A percentile compares a stretch with the other conserved stretches of the same genome.
Conservation (phyloP, 2,888 invertebrate species). For the Calameuta pallipes region DNA sequence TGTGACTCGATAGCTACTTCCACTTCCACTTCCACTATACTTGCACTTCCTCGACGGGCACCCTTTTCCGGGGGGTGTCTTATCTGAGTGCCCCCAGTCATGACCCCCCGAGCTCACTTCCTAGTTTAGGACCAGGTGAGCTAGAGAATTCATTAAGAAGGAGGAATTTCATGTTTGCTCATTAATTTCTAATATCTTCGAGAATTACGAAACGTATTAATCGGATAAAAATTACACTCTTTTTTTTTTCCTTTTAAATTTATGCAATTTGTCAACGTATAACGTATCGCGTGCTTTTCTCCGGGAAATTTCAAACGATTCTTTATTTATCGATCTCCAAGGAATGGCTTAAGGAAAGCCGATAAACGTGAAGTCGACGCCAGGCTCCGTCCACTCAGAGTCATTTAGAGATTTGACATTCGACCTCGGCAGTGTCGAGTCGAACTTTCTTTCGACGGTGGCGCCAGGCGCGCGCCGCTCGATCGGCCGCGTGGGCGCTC, state of each 20-base stretch:
- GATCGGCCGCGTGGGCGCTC: slow-evolving; percentile 27
- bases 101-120: slow-evolving; percentile 16
- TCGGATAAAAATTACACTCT: too few species aligned
- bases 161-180: too few species aligned
- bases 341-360: too few species aligned
- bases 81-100: slow-evolving; percentile 36
- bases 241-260: too few species aligned
- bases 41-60: slow-evolving; percentile 42
- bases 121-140: slow-evolving; percentile 36
- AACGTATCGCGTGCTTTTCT: too few species aligned
- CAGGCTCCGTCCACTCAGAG: too few species aligned
- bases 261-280: too few species aligned
- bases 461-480: slow-evolving; percentile 55
- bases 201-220: too few species aligned
- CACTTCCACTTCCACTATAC: neutral
- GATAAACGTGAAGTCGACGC: too few species aligned
- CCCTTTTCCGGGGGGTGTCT: slow-evolving; percentile 44
- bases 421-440: slow-evolving; percentile 40
- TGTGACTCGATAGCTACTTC: slow-evolving; percentile 41
- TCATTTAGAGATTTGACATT: slow-evolving; percentile 24
- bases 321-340: too few species aligned
- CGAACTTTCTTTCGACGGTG: slow-evolving; percentile 38
- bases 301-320: too few species aligned
- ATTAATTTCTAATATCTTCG: too few species aligned
- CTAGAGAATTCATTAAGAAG: slow-evolving; percentile 29